phyloP scores from a whole-genome alignment of 2,113 vertebrate species.

The Eurypyga helias region DNA sequence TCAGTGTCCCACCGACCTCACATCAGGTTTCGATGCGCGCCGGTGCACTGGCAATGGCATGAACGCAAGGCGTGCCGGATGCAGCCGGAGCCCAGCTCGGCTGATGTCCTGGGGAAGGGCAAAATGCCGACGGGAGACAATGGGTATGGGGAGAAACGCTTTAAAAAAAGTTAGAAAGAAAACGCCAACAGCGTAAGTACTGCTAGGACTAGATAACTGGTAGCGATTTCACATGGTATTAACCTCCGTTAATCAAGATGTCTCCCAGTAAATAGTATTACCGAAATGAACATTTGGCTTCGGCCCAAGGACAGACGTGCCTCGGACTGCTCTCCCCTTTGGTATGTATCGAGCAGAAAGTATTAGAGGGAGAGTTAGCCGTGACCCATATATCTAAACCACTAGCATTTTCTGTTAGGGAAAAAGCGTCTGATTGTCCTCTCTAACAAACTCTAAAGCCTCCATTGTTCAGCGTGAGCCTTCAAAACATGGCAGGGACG shows the following conservation, averaged over 20 bases:
- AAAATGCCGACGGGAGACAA: background rate
- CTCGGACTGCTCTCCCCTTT: constrained; percentile 18
- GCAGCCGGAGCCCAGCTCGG: background rate
- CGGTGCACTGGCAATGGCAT: constrained; percentile 51
- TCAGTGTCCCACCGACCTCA: constrained; percentile 25
- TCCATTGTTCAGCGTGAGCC: background rate
- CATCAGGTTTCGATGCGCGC: constrained; percentile 37
- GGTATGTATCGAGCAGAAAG: constrained; percentile 40
- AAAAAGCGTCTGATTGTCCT: constrained; percentile 49
- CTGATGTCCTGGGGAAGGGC: background rate
- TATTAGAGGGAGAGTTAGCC: constrained; percentile 31
- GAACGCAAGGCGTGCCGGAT: constrained; percentile 40
- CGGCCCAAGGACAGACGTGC: background rate
- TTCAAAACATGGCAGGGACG: background rate
- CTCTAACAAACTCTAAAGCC: background rate
- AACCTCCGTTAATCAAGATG: constrained; percentile 37
- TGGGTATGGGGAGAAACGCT: background rate
- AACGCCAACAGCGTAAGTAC: background rate
- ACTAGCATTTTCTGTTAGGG: constrained; percentile 25
- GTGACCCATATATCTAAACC: constrained; percentile 34
- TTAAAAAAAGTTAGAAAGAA: background rate
- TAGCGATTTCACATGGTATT: background rate
- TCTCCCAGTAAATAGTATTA: constrained; percentile 46
- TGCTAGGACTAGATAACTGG: background rate
- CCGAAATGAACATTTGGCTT: constrained; percentile 46